These are phyloP conservation scores for Triops longicaudatus DNA, from an alignment of 1,140 invertebrate genomes.

Conservation along the genomic window DNA sequence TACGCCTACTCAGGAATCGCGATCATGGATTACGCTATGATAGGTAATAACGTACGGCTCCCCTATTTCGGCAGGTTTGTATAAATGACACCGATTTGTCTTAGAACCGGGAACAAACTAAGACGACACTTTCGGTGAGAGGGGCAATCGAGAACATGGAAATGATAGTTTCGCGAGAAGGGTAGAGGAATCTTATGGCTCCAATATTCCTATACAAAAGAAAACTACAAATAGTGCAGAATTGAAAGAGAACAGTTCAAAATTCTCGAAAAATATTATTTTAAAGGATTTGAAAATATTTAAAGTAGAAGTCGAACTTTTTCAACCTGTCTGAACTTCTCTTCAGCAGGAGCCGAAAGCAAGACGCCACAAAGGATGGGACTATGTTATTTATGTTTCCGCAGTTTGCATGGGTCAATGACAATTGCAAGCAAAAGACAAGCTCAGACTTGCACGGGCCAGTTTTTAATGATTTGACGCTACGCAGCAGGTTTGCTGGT, in stretches of 20 bases:
- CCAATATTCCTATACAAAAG: too few relatives aligned
- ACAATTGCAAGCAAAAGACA: background rate
- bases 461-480: background rate
- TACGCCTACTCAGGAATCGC: background rate
- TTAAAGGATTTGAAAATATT: too few relatives aligned
- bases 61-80: background rate
- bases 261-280: too few relatives aligned
- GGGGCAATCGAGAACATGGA: too few relatives aligned
- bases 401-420: constrained; percentile 7
- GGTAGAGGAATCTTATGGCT: too few relatives aligned
- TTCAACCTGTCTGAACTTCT: background rate
- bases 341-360: background rate
- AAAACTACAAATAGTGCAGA: too few relatives aligned
- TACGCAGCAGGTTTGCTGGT: constrained; percentile 1
- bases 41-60: background rate
- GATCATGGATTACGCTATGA: background rate
- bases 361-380: background rate
- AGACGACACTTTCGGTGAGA: too few relatives aligned
- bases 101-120: background rate
- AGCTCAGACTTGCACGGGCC: background rate
- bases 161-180: too few relatives aligned
- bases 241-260: too few relatives aligned
- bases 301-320: too few relatives aligned
- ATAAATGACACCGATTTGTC: constrained; percentile 8
- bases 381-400: background rate